phyloP scores from a whole-genome alignment of 53 echinoderm and acorn worm species.

The Antedon mediterranea region DNA sequence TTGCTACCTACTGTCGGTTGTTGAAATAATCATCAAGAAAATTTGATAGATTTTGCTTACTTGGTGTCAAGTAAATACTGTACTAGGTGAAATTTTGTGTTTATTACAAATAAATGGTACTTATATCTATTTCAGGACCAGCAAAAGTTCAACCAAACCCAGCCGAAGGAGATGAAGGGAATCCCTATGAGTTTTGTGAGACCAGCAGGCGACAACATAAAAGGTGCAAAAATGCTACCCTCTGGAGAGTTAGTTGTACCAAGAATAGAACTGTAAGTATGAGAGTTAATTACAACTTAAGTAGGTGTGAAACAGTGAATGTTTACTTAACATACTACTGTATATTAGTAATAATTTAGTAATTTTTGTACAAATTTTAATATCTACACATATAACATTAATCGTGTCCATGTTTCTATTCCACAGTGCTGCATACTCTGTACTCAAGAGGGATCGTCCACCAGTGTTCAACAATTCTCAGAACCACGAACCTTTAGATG shows the following conservation, averaged over 20 bases:
- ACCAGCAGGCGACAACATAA: constrained; percentile 17
- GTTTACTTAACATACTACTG: no score
- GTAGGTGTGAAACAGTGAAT: no score
- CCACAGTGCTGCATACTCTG: constrained; percentile 36
- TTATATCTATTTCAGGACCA: neutral
- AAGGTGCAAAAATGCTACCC: constrained; percentile 41
- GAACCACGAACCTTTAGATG: constrained; percentile 33
- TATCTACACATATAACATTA: neutral
- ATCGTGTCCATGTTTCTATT: neutral
- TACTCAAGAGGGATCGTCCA: constrained; percentile 53
- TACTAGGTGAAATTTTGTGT: no score
- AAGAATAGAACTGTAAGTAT: constrained; percentile 68
- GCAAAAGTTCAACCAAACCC: neutral
- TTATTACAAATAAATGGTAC: no score
- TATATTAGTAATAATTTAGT: no score
- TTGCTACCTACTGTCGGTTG: no score
- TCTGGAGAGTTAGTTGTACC: constrained; percentile 54
- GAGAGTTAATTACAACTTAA: no score
- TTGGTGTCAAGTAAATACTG: no score
- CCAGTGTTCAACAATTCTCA: constrained; percentile 26
- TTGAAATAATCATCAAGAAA: no score
- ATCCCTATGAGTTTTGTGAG: constrained; percentile 62
- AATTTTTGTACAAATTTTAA: neutral
- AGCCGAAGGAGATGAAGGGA: constrained; percentile 32
- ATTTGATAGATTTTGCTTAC: no score